Percentiles rank a stretch among this genome's conserved stretches.
These are phyloP conservation scores for Centruroides sculpturatus DNA, from an alignment of 1,140 invertebrate genomes.

Conservation along the genomic window DNA sequence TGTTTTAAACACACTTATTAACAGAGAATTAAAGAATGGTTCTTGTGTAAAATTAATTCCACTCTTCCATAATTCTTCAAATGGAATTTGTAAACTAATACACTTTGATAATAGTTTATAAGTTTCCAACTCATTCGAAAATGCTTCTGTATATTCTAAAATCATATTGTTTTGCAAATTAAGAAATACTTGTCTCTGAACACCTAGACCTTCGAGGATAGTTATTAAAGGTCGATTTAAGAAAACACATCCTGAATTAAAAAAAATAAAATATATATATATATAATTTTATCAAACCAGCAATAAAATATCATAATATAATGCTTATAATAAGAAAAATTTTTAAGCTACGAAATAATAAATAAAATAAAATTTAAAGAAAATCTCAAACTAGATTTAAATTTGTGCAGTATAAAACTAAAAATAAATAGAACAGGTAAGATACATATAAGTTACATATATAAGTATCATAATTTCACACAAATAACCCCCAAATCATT, in stretches of 20 bases:
- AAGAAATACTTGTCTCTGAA: constrained; percentile 8
- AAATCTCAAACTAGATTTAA: too few relatives aligned
- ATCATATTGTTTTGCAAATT: constrained; percentile 15
- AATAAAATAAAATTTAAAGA: too few relatives aligned
- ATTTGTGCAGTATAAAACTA: too few relatives aligned
- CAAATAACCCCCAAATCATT: too few relatives aligned
- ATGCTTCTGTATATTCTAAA: constrained; percentile 16
- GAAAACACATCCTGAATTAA: constrained; percentile 36
- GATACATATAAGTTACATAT: too few relatives aligned
- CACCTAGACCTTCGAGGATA: constrained; percentile 27
- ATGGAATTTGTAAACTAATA: constrained; percentile 22
- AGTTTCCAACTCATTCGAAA: constrained; percentile 20
- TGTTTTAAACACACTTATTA: background rate
- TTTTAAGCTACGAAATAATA: too few relatives aligned
- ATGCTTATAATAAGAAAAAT: too few relatives aligned
- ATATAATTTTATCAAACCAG: too few relatives aligned
- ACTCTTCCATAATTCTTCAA: constrained; percentile 9
- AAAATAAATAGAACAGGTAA: too few relatives aligned
- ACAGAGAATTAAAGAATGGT: constrained; percentile 23
- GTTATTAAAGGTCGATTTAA: constrained; percentile 29
- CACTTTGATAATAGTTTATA: constrained; percentile 18
- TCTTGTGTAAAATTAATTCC: constrained; percentile 23
- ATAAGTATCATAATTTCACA: too few relatives aligned
- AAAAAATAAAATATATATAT: constrained; percentile 2
- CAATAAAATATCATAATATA: too few relatives aligned